These are phyloP conservation scores for Gobiocypris rarus DNA, from an alignment of 2,113 vertebrate species.

Conservation along the genomic window DNA sequence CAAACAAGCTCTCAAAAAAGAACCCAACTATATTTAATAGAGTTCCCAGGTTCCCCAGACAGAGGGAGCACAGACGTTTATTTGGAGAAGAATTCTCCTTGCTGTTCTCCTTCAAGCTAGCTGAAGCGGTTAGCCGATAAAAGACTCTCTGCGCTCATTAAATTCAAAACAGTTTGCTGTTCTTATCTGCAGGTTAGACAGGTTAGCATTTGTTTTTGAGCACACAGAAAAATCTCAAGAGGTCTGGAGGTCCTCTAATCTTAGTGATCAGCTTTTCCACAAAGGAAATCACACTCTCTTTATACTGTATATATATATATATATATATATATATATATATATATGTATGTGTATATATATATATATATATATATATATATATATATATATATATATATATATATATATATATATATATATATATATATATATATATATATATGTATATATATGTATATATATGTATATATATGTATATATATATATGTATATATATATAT, in stretches of 20 bases:
- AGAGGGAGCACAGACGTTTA: constrained; percentile 19
- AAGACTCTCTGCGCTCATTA: constrained; percentile 30
- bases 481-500: too few species aligned
- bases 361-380: too few species aligned
- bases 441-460: too few species aligned
- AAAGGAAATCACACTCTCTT: background rate
- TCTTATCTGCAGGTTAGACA: constrained; percentile 20
- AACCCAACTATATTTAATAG: constrained; percentile 51
- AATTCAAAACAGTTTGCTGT: constrained; percentile 21
- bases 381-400: too few species aligned
- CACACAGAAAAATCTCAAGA: background rate
- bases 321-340: too few species aligned
- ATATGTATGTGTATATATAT: too few species aligned
- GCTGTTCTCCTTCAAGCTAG: constrained; percentile 23
- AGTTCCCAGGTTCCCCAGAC: constrained; percentile 46
- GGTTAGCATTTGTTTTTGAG: constrained; percentile 35
- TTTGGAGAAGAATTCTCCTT: constrained; percentile 44
- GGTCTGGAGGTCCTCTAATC: background rate
- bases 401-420: too few species aligned
- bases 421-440: too few species aligned
- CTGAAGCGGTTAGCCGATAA: constrained; percentile 36
- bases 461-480: too few species aligned
- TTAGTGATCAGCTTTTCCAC: background rate
- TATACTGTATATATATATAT: too few species aligned
- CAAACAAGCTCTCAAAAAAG: constrained; percentile 44